Evolutionary conservation across 2,797 vertebrate genomes (phyloP).

Genomic region (Denticeps clupeoides): DNA sequence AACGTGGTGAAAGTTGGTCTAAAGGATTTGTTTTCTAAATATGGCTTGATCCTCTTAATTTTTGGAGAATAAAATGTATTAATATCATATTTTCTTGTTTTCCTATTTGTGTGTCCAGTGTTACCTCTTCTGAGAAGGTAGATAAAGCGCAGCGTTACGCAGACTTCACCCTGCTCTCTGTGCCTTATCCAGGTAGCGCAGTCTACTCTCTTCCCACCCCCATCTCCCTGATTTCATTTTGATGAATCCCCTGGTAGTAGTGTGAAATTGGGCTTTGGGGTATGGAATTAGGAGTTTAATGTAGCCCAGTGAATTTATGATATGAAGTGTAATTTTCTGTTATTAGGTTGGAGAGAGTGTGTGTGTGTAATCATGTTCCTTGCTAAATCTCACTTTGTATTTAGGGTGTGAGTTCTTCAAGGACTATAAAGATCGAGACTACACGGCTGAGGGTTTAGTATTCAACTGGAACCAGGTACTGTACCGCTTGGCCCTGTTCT

Average conservation of each 20-base stretch:
- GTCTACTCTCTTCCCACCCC: no score
- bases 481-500: background rate
- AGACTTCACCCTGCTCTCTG: conserved; percentile 91
- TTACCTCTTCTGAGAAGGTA: conserved; percentile 95
- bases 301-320: no score
- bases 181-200: conserved; percentile 88
- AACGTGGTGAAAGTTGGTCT: no score
- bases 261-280: no score
- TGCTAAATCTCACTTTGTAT: conserved; percentile 23
- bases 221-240: no score
- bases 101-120: conserved; percentile 52
- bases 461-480: conserved; percentile 99
- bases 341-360: no score
- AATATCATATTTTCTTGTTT: background rate
- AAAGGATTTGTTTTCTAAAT: no score
- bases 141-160: conserved; percentile 97
- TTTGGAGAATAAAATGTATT: no score
- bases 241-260: no score
- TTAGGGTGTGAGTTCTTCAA: conserved; percentile 98
- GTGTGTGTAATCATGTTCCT: no score
- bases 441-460: conserved; percentile 88
- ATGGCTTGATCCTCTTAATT: background rate
- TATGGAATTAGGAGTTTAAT: no score
- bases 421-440: conserved; percentile 93
- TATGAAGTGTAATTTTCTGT: no score